These are phyloP conservation scores for Incurvaria masculella DNA, from an alignment of 2,888 invertebrate genomes.

Conservation along the genomic window DNA sequence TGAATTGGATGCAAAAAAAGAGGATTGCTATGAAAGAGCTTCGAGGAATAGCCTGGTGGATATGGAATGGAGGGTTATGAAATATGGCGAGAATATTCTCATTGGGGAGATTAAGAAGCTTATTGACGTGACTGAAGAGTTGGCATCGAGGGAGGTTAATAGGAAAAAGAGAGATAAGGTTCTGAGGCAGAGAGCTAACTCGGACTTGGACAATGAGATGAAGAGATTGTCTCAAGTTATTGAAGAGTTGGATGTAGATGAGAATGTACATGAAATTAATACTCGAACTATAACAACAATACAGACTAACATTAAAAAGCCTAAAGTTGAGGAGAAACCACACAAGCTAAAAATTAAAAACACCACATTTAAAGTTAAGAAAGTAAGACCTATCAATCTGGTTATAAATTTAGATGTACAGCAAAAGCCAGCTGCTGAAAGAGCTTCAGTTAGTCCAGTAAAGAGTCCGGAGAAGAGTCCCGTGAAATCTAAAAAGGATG, in stretches of 20 bases:
- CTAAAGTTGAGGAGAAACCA: constrained; percentile 19
- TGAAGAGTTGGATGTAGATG: constrained; percentile 28
- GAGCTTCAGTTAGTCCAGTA: constrained; percentile 16
- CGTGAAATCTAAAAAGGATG: constrained; percentile 2
- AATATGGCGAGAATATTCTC: constrained; percentile 48
- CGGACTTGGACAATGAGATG: constrained; percentile 45
- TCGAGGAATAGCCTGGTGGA: constrained; percentile 40
- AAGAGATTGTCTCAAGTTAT: constrained; percentile 42
- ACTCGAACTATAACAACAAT: constrained; percentile 22
- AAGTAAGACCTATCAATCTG: constrained; percentile 34
- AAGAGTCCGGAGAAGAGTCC: constrained; percentile 1
- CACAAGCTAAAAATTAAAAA: constrained; percentile 26
- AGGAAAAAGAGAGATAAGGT: constrained; percentile 29
- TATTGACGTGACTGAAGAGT: constrained; percentile 33
- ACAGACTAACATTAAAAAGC: constrained; percentile 19
- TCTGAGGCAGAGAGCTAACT: constrained; percentile 29
- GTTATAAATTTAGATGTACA: constrained; percentile 26
- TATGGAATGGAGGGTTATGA: constrained; percentile 50
- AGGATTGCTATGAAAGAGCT: constrained; percentile 35
- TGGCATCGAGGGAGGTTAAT: constrained; percentile 28
- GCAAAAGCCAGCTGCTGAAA: constrained; percentile 6
- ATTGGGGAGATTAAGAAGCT: constrained; percentile 44
- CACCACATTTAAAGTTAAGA: constrained; percentile 39
- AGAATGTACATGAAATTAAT: constrained; percentile 20
- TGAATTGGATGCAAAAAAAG: constrained; percentile 16